Evolutionary conservation across 1,140 invertebrate genomes (phyloP), one percentile per base, ranked within the genome.

Genomic region (Drosophila pallidifrons): DNA sequence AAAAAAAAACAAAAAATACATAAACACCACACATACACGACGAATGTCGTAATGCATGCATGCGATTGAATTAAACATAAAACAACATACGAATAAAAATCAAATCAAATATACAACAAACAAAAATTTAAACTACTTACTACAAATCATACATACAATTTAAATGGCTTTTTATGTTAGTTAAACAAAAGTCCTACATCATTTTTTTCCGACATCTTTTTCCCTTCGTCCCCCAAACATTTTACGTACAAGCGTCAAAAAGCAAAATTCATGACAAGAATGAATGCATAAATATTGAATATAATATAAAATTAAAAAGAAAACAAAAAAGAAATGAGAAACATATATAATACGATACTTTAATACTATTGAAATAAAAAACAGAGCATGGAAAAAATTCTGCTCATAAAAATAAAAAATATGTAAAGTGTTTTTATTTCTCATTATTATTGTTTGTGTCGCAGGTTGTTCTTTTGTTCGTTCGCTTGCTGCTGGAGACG

Each of bases 291-390:
- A 83, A 76, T 82, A 76, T 86, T 65, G 67, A 73, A 75, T 78
- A 77, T 77, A 87, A 82, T 71, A 75, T 63, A 72, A 78, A 77
- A 75, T 52, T 30, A 73, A 77, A 78, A 76, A 75, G 32, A 13
- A 72, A 76, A 72, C 20, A 58, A 59, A 46, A 45, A 47, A 68
- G 60, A 82, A 78, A 72, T 68, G 47, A 77, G 81, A 81, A 75
- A 59, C 65, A 90, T 79, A 89, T 89, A 90, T 85, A 89, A 89
- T 81, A 89, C 85, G 81, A 89, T 89, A 89, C 85, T 89, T 89
- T 89, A 89, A 89, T 89, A 90, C 85, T 90, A 89, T 89, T 89
- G 75, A 90, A 89, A 89, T 90, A 81, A 85, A 88, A 88, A 88
- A 64, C 13, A 49, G 86, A 86, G 79, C 74, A 35, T 79, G 78